Conservation (phyloP, 2,888 invertebrate species). For the Leucoma salicis region DNA sequence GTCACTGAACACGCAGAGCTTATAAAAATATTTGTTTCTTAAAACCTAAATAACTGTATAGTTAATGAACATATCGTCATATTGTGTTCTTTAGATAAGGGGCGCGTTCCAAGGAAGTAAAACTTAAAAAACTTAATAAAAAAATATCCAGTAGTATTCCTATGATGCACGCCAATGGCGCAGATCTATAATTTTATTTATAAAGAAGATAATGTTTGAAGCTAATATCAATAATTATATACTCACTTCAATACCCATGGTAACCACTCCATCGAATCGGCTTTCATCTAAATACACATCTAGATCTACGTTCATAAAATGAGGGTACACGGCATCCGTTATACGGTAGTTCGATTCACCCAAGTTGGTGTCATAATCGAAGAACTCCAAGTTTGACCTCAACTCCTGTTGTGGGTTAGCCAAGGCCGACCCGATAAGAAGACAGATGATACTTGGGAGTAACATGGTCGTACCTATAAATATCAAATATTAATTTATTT, state of each 20-base stretch:
- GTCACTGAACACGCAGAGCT: too few species aligned
- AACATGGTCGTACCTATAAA: constrained; percentile 53
- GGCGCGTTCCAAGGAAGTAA: too few species aligned
- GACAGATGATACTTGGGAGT: constrained; percentile 40
- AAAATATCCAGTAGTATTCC: too few species aligned
- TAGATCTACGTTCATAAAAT: constrained; percentile 47
- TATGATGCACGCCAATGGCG: too few species aligned
- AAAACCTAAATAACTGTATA: too few species aligned
- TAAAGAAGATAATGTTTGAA: too few species aligned
- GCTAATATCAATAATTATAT: neutral
- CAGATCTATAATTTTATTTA: too few species aligned
- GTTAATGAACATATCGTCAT: too few species aligned
- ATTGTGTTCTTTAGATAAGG: too few species aligned
- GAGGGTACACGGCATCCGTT: constrained; percentile 53
- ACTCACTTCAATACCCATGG: constrained; percentile 54
- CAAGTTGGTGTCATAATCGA: constrained; percentile 51
- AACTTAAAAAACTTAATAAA: too few species aligned
- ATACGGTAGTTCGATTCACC: constrained; percentile 61
- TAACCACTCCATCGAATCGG: constrained; percentile 54
- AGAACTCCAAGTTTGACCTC: constrained; percentile 55
- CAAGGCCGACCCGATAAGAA: constrained; percentile 46
- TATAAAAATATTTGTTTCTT: too few species aligned
- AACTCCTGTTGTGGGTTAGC: constrained; percentile 46
- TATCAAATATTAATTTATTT: neutral
- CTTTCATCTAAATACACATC: constrained; percentile 56